Evolutionary conservation across 2,113 vertebrate genomes (phyloP).

Genomic region (Tachysurus fulvidraco): DNA sequence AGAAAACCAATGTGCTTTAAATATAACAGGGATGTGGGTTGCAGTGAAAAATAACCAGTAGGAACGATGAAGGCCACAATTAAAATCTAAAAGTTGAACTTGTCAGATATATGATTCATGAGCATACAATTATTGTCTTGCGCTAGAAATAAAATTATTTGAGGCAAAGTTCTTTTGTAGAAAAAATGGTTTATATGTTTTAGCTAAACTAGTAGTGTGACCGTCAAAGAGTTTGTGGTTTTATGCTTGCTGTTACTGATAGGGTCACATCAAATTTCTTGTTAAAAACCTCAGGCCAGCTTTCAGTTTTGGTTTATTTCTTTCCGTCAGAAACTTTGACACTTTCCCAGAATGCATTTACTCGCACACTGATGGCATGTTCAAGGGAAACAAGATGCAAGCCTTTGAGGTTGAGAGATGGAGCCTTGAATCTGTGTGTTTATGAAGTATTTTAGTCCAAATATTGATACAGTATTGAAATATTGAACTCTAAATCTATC

Average conservation of each 20-base stretch:
- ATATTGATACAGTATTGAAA: not conserved
- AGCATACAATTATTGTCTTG: not conserved
- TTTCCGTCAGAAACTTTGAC: not conserved
- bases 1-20: not conserved
- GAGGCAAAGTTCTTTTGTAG: not conserved
- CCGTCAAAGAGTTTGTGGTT: not conserved
- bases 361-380: not conserved
- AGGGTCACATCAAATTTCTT: not conserved
- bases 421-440: not conserved
- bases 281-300: not conserved
- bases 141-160: not conserved
- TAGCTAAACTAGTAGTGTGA: not conserved
- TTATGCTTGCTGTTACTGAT: not conserved
- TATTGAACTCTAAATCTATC: conserved; percentile 5
- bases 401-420: not conserved
- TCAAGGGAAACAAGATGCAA: conserved; percentile 1
- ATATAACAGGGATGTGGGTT: not conserved
- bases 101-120: not conserved
- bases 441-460: conserved; percentile 26
- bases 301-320: not conserved
- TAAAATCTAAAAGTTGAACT: not conserved
- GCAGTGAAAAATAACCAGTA: not conserved
- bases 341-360: conserved; percentile 12
- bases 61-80: not conserved
- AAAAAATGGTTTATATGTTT: not conserved